phyloP scores from a whole-genome alignment of 1,140 invertebrate genomes.

The Caerostris extrusa region DNA sequence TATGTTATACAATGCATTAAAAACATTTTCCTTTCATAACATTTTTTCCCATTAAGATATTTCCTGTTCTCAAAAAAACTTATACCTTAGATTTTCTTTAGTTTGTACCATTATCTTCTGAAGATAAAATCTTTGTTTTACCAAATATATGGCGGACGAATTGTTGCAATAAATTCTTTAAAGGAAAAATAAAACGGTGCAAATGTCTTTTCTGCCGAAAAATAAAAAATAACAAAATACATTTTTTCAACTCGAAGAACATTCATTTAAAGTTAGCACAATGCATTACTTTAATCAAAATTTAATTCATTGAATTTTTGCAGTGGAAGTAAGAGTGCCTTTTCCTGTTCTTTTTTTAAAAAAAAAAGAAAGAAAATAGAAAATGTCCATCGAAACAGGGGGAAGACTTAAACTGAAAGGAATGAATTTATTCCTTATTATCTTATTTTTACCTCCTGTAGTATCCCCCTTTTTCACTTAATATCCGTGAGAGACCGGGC shows the following conservation, averaged over 20 bases:
- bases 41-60: too few species aligned
- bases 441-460: too few species aligned
- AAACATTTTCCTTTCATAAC: too few species aligned
- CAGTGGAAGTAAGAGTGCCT: neutral
- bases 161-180: too few species aligned
- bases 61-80: too few species aligned
- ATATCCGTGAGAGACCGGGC: conserved; percentile 30
- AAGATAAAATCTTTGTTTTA: too few species aligned
- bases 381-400: conserved; percentile 16
- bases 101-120: too few species aligned
- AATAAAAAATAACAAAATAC: conserved; percentile 19
- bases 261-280: conserved; percentile 1
- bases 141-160: too few species aligned
- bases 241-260: neutral
- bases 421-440: too few species aligned
- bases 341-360: neutral
- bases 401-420: neutral
- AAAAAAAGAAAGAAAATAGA: too few species aligned
- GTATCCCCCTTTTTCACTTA: neutral
- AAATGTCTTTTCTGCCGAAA: neutral
- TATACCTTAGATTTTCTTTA: too few species aligned
- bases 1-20: too few species aligned
- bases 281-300: conserved; percentile 40
- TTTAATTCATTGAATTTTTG: conserved; percentile 24
- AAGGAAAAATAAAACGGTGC: neutral